These are phyloP conservation scores for Onychostoma macrolepis DNA, from an alignment of 2,113 vertebrate species.

Conservation along the genomic window DNA sequence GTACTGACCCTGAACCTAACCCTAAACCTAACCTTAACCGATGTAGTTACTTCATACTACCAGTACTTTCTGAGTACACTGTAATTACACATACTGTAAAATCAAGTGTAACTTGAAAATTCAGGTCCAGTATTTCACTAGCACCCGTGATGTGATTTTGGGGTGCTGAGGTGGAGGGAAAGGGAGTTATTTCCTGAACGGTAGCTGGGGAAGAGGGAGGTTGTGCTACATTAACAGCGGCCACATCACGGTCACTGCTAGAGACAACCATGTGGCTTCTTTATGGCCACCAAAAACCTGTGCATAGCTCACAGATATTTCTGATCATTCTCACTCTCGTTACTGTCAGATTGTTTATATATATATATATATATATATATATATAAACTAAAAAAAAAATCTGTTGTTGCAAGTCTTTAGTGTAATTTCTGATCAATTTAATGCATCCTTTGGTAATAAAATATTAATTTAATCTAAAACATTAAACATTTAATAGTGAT, in stretches of 20 bases:
- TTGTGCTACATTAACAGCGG: not conserved
- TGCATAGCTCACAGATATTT: not conserved
- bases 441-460: not conserved
- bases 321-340: too few relatives aligned
- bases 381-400: too few relatives aligned
- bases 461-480: not conserved
- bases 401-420: not conserved
- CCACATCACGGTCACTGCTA: not conserved
- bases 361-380: too few relatives aligned
- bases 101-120: not conserved
- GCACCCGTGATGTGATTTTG: not conserved
- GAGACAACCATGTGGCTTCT: not conserved
- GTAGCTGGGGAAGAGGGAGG: not conserved
- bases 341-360: too few relatives aligned
- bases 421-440: not conserved
- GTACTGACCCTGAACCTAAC: too few relatives aligned
- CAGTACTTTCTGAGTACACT: too few relatives aligned
- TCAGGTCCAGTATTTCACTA: not conserved
- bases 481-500: not conserved
- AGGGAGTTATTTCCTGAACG: not conserved
- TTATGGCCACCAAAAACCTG: not conserved
- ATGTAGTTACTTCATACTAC: too few relatives aligned
- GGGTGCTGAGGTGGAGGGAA: not conserved
- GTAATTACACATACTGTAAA: too few relatives aligned
- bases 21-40: too few relatives aligned